A percentile compares a stretch with the other conserved stretches of the same genome.
These are phyloP conservation scores for Nasua narica DNA, from an alignment of 2,797 vertebrate species.

Conservation along the genomic window DNA sequence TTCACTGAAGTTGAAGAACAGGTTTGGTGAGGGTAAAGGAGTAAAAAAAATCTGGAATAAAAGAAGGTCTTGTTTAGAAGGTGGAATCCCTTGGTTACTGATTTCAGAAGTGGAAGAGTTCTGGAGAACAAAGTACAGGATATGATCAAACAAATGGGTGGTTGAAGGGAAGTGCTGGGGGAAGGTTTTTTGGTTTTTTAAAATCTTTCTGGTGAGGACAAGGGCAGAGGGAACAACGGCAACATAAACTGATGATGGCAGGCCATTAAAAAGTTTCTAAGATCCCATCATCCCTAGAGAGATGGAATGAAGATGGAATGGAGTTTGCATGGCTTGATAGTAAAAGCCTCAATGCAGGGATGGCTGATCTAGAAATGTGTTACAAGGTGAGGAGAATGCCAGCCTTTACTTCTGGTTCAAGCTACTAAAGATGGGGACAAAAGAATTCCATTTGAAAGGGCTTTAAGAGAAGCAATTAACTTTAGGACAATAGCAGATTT, in stretches of 20 bases:
- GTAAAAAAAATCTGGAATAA: not conserved
- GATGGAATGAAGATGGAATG: not conserved
- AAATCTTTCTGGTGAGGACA: not conserved
- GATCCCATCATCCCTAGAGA: not conserved
- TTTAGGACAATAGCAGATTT: not conserved
- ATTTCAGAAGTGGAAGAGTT: not conserved
- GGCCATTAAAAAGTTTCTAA: not conserved
- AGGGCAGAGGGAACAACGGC: not conserved
- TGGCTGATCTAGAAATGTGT: not conserved
- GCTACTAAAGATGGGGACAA: not conserved
- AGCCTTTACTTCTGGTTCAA: slow-evolving; percentile 3
- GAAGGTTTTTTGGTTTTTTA: not conserved
- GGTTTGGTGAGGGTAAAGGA: not conserved
- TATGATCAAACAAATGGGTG: not conserved
- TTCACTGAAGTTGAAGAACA: slow-evolving; percentile 13
- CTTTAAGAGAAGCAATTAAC: not conserved
- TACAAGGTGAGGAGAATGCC: not conserved
- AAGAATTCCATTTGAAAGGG: not conserved
- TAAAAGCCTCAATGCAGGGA: not conserved
- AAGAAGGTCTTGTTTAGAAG: slow-evolving; percentile 23
- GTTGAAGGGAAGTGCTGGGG: not conserved
- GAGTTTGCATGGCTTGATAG: not conserved
- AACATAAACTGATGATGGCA: not conserved
- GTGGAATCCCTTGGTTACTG: not conserved
- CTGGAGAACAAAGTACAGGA: slow-evolving; percentile 1